phyloP scores from a whole-genome alignment of 2,888 invertebrate genomes.

The Macrosiphum euphorbiae region DNA sequence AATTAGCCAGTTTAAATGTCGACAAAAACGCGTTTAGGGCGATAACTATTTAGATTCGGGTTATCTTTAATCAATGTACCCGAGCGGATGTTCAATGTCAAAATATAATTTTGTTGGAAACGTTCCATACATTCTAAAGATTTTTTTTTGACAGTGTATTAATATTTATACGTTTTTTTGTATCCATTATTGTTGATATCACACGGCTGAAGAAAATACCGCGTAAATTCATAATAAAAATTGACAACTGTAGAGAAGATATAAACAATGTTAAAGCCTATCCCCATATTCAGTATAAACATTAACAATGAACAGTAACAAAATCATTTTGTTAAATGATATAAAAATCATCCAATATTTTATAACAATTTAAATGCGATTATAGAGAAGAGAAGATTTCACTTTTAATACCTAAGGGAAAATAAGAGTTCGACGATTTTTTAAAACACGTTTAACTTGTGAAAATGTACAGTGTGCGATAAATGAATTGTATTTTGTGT shows the following conservation, averaged over 20 bases:
- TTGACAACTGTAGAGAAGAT: background rate
- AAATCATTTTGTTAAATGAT: background rate
- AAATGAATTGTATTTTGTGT: background rate
- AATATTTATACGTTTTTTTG: slow-evolving; percentile 1
- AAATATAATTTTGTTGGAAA: slow-evolving; percentile 21
- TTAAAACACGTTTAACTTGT: background rate
- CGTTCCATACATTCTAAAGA: slow-evolving; percentile 1
- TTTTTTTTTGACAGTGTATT: background rate
- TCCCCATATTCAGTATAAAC: background rate
- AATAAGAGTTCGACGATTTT: background rate
- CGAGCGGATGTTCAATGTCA: background rate
- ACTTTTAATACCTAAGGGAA: background rate
- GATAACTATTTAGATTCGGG: background rate
- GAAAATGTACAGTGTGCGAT: no score
- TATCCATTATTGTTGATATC: background rate
- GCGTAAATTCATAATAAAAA: background rate
- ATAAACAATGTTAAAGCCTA: background rate
- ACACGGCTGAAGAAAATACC: background rate
- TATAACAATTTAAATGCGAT: background rate
- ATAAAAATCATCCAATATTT: background rate
- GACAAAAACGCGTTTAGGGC: background rate
- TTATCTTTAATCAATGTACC: background rate
- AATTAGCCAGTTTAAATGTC: background rate
- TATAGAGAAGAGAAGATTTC: background rate
- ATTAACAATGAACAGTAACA: background rate